A percentile compares a stretch with the other conserved stretches of the same genome.
These are phyloP conservation scores for Corythoichthys intestinalis DNA, from an alignment of 2,113 vertebrate species.

Conservation along the genomic window DNA sequence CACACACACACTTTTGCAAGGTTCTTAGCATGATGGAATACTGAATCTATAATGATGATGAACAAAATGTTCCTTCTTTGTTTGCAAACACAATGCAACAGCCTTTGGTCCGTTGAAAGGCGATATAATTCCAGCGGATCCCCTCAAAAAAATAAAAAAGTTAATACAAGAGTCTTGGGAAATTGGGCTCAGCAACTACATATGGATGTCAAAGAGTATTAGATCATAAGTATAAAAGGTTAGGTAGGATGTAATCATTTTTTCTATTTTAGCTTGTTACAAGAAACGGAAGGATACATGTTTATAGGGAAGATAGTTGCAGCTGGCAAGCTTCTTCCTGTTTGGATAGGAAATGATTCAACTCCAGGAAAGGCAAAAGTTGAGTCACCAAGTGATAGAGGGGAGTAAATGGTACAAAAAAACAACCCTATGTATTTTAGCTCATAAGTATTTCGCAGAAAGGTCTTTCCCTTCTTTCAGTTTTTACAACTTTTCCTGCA, in stretches of 20 bases:
- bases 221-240: not conserved
- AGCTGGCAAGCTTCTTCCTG: constrained; percentile 43
- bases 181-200: not conserved
- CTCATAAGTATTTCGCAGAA: no score
- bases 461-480: no score
- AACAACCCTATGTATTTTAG: not conserved
- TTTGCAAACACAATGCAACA: not conserved
- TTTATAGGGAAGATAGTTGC: constrained; percentile 46
- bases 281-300: constrained; percentile 32
- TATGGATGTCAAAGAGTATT: not conserved
- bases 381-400: constrained; percentile 4
- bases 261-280: not conserved
- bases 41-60: not conserved
- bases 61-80: not conserved
- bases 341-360: constrained; percentile 58
- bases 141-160: no score
- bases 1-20: not conserved
- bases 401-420: constrained; percentile 25
- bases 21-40: not conserved
- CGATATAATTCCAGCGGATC: no score
- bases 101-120: no score
- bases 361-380: constrained; percentile 55
- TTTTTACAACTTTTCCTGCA: no score
- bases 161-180: not conserved
- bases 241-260: not conserved